Conservation (phyloP, 2,797 vertebrate species). For the Synanceia verrucosa region DNA sequence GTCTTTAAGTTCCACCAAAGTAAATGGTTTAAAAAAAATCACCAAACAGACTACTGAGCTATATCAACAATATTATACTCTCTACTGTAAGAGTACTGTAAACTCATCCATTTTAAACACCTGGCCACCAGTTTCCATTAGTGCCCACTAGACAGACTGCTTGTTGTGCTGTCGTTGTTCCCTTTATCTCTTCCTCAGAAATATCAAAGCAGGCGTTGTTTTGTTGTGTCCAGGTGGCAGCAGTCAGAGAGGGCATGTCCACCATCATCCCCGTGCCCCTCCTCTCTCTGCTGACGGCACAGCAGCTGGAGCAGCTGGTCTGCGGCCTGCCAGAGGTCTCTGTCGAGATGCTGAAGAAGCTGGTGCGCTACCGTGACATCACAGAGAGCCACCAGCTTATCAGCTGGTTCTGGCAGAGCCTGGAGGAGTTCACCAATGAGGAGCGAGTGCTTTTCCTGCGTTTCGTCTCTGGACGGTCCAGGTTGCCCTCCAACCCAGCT, state of each 20-base stretch:
- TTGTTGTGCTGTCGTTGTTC: constrained; percentile 39
- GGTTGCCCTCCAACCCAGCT: constrained; percentile 85
- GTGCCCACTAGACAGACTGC: constrained; percentile 22
- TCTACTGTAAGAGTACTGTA: neutral
- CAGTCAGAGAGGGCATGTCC: constrained; percentile 87
- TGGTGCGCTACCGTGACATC: constrained; percentile 87
- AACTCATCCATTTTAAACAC: constrained; percentile 15
- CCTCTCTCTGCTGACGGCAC: constrained; percentile 85
- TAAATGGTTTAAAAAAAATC: neutral
- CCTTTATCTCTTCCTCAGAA: constrained; percentile 42
- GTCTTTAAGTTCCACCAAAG: neutral
- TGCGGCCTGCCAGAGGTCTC: constrained; percentile 87
- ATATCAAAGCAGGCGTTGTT: constrained; percentile 58
- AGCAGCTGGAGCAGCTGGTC: constrained; percentile 87
- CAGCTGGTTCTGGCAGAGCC: constrained; percentile 86
- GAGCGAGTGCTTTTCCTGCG: constrained; percentile 87
- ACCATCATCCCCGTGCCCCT: constrained; percentile 86
- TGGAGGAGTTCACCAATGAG: constrained; percentile 88
- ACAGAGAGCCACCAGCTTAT: constrained; percentile 85
- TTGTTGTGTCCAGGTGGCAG: constrained; percentile 77
- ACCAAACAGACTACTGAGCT: neutral
- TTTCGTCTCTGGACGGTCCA: constrained; percentile 85
- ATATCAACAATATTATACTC: neutral
- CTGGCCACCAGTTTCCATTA: constrained; percentile 32
- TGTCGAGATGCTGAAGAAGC: constrained; percentile 86